Base-by-base conservation (phyloP, 2,888 invertebrate genomes). In the Anthophora plumipes region DNA sequence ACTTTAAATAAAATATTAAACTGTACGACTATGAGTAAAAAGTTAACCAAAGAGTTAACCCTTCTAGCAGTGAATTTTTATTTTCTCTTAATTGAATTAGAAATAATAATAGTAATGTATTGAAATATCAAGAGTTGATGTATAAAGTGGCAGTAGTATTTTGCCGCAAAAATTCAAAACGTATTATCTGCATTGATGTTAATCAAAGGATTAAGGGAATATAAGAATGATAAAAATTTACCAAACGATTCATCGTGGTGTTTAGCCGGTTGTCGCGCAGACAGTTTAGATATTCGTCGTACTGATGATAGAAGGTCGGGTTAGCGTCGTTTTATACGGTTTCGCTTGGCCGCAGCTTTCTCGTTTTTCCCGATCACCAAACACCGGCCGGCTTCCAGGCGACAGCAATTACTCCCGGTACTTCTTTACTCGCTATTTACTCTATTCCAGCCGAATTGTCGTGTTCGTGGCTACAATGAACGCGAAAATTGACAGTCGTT, bases 281-380 rank as follows among this genome's bases (percentile, higher is more conserved):
- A 50, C 69, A 74, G 80, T 73, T 82, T 68, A 7, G 63, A 52
- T 72, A 61, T 76, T 82, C 48, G 70, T 69, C 60, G 74, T 84
- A 92, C 91, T 92, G 89, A 90, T 82, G 87, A 83, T 80, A 83
- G 67, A 39, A 71, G 3, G 52, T 68, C 48, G 60, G 14, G 52
- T 63, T 68, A 60, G 61, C 77, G 80, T 20, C 80, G 88, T 92
- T 92, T 91, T 92, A 92, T 92, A 92, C 85, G 80, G 85, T 88
- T 88, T 89, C 86, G 88, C 83, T 87, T 85, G 85, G 85, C 85
- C 88, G 83, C 88, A 88, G 89, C 92, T 92, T 92, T 92, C 92
- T 90, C 90, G 83, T 85, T 83, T 83, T 77, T 77, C 69, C 71
- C 48, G 64, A 76, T 77, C 83, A 54, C 71, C 77, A 52, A 71